Evolutionary conservation across 35 echinoderm and acorn worm genomes (phyloP), one percentile per base, ranked within the genome.

Genomic region (Nesometra sesokonis): DNA sequence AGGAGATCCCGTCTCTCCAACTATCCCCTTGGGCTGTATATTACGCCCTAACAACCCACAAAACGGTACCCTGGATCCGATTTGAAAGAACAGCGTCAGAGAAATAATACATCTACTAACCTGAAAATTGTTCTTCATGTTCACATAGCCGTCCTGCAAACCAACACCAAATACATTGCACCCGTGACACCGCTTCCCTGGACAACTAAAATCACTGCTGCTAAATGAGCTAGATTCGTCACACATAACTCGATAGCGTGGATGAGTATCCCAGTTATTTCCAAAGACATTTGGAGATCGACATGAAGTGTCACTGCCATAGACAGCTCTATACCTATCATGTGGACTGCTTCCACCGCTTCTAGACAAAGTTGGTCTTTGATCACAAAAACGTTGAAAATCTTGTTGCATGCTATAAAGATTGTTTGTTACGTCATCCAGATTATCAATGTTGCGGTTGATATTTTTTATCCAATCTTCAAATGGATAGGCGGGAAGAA

Each of bases 61-160:
- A n/a, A n/a, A n/a, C n/a, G n/a, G n/a, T n/a, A n/a, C n/a, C n/a
- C n/a, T n/a, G n/a, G n/a, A n/a, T n/a, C n/a, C n/a, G n/a, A n/a
- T n/a, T n/a, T n/a, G n/a, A n/a, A n/a, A n/a, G n/a, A n/a, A n/a
- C n/a, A n/a, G n/a, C n/a, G n/a, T n/a, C n/a, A n/a, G n/a, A n/a
- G n/a, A n/a, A n/a, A n/a, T n/a, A n/a, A n/a, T n/a, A n/a, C n/a
- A n/a, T n/a, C n/a, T 31, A 86, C 91, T 88, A 80, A 98, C 95
- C 92, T 98, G 95, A 52, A 98, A 98, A 38, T 98, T 98, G 77
- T 98, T 98, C 77, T 98, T 98, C 19, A 37, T 83, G 30, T 90
- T 90, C 11, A 98, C 95, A 2, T 87, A 82, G 34, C 95, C 95
- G 37, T 86, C 37, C 27, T 87, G 82, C 17, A 98, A 34, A 32